These are phyloP conservation scores for Pangasianodon gigas DNA, from an alignment of 2,113 vertebrate species.

Conservation along the genomic window DNA sequence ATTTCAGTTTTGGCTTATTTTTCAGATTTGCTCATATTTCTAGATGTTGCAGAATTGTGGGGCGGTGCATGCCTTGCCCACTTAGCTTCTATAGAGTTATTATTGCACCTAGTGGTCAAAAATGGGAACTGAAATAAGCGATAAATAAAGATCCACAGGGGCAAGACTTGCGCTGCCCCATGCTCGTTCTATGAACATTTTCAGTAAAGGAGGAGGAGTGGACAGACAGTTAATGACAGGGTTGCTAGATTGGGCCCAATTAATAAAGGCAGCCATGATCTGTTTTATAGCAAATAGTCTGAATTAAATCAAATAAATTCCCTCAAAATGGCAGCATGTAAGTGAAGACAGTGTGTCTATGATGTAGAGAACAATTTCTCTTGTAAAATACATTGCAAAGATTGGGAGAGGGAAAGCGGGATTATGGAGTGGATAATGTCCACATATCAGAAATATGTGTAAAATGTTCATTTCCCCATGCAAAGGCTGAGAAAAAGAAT, in stretches of 20 bases:
- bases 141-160: not conserved
- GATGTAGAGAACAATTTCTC: no score
- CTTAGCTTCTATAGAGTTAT: not conserved
- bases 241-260: not conserved
- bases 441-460: no score
- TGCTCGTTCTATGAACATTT: not conserved
- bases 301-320: not conserved
- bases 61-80: not conserved
- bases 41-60: not conserved
- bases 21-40: not conserved
- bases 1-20: not conserved
- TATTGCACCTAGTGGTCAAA: not conserved
- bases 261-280: not conserved
- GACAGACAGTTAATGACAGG: not conserved
- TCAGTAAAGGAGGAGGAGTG: not conserved
- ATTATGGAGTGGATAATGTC: no score
- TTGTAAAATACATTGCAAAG: no score
- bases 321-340: no score
- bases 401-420: no score
- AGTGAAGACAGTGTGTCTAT: no score
- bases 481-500: not conserved
- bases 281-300: not conserved
- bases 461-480: no score
- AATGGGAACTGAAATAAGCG: not conserved
- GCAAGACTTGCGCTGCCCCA: not conserved